Evolutionary conservation across 2,888 invertebrate species (phyloP), one percentile per base, ranked within the genome.

Genomic region (Eristalis tenax): DNA sequence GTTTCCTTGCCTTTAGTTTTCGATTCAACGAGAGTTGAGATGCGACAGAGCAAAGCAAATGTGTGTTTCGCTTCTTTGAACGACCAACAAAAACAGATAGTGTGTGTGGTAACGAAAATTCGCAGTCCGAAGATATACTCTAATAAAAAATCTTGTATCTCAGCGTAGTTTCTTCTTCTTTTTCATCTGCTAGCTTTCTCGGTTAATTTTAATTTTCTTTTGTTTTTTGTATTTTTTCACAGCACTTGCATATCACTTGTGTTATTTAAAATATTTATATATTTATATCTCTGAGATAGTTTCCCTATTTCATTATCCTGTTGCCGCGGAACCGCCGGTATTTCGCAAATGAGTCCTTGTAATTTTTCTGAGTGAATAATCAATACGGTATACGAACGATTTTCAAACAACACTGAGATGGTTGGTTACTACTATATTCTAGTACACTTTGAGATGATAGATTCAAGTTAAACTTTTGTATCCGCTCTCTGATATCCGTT

Each of bases 221-320:
- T 71, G 88, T 50, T 75, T 56, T 50, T 61, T 32, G 8, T 32
- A 8, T 32, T 32, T 71, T 89, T 89, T 89, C 89, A 89, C 89
- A 89, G 89, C 89, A 89, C 89, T 89, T 84, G 80, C 77, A 86
- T 89, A 89, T 89, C 89, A 89, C 89, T 89, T 88, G 63, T 63
- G 75, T 57, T 83, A 61, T 56, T 57, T 38, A 75, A 69, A 40
- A 43, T 66, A 56, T 66, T 63, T 69, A 63, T 77, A 35, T 65
- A 63, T 63, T 56, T 75, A 64, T 78, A 63, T 79, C 61, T 75
- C 68, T 76, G 87, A 87, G 79, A 83, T 80, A 50, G 75, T 79
- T 87, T 86, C 56, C 65, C 78, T 83, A 80, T 71, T 73, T 80
- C 76, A 68, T 83, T 82, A 71, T 87, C 79, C 76, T 79, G 83